Conservation (phyloP, 2,888 invertebrate species). For the Antheraea assamensis region DNA sequence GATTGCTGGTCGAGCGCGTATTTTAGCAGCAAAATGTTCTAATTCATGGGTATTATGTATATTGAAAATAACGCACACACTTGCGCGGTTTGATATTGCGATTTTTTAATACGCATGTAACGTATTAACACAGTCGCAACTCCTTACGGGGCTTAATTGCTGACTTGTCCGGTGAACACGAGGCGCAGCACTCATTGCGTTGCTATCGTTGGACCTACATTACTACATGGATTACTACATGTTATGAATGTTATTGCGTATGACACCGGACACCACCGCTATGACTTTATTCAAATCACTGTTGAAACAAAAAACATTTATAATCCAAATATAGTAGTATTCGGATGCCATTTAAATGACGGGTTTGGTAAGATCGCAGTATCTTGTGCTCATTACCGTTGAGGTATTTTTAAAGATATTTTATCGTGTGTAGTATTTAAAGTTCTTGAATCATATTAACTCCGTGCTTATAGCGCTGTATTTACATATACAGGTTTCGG, state of each 20-base stretch:
- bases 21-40: not conserved
- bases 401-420: conserved; percentile 6
- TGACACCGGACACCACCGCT: conserved; percentile 63
- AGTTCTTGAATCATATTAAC: not conserved
- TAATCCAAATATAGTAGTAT: conserved; percentile 50
- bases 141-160: not conserved
- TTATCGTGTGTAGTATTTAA: not conserved
- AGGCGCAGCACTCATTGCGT: conserved; percentile 58
- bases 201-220: conserved; percentile 54
- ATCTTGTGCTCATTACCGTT: conserved; percentile 52
- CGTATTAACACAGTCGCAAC: not conserved
- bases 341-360: conserved; percentile 57
- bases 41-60: not conserved
- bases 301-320: conserved; percentile 50
- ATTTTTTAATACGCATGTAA: not conserved
- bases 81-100: not conserved
- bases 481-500: no score
- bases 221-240: conserved; percentile 61
- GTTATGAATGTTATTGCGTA: conserved; percentile 56
- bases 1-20: conserved; percentile 24
- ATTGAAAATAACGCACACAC: not conserved
- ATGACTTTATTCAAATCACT: conserved; percentile 68
- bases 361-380: conserved; percentile 56
- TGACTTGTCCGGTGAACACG: conserved; percentile 52
- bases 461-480: not conserved